Evolutionary conservation across 1,140 invertebrate genomes (phyloP).

Genomic region (Hyles vespertilio): DNA sequence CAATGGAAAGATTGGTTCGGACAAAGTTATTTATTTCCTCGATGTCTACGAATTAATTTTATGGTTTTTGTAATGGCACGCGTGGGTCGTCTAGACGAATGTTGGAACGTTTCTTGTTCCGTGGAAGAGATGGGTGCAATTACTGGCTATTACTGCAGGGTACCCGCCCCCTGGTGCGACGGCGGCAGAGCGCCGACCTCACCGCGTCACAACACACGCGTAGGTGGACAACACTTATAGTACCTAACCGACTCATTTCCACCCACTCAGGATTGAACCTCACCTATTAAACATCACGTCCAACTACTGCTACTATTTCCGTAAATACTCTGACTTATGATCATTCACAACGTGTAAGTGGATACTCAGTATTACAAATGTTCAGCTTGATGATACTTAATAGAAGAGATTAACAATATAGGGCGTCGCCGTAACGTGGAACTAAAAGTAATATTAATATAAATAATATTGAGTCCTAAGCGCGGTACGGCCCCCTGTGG

Average conservation of each 20-base stretch:
- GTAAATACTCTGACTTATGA: no score
- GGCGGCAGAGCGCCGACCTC: conserved; percentile 34
- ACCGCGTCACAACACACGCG: conserved; percentile 19
- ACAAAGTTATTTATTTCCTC: conserved; percentile 6
- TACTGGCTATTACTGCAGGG: conserved; percentile 40
- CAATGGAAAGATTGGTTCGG: not conserved
- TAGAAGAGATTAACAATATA: conserved; percentile 12
- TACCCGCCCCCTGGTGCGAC: conserved; percentile 32
- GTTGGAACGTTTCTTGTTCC: conserved; percentile 19
- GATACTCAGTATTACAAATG: no score
- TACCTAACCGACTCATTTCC: conserved; percentile 6
- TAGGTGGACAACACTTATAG: conserved; percentile 31
- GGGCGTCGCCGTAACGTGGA: conserved; percentile 7
- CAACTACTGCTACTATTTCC: no score
- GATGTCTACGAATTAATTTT: conserved; percentile 1
- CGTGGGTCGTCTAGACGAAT: conserved; percentile 31
- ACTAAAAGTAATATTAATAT: conserved; percentile 7
- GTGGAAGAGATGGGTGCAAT: conserved; percentile 38
- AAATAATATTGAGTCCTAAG: conserved; percentile 17
- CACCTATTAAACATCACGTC: no score
- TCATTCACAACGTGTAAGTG: no score
- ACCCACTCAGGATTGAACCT: not conserved
- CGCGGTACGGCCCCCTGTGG: conserved; percentile 15
- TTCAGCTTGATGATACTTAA: not conserved
- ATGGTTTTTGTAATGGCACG: conserved; percentile 29